Conservation (phyloP, 2,888 invertebrate genomes). For the Cheilosia grossa region DNA sequence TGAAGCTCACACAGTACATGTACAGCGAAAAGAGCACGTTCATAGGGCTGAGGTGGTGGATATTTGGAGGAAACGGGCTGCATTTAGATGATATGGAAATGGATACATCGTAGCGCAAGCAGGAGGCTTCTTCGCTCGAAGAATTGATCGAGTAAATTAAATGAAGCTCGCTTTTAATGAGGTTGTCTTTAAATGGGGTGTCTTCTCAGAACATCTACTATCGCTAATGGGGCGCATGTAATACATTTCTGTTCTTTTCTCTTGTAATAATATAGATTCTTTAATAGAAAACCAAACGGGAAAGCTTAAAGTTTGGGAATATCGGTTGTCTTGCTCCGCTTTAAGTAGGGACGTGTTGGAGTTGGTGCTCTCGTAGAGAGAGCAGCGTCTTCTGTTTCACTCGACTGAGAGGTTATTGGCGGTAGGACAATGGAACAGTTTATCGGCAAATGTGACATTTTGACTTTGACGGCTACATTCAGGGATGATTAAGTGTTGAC, state of each 20-base stretch:
- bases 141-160: constrained; percentile 66
- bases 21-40: constrained; percentile 6
- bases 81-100: constrained; percentile 7
- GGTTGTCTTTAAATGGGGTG: constrained; percentile 49
- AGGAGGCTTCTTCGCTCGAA: constrained; percentile 28
- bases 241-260: not conserved
- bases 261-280: constrained; percentile 2
- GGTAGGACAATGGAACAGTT: constrained; percentile 18
- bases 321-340: constrained; percentile 1
- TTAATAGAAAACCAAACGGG: too few relatives aligned
- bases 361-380: not conserved
- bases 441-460: constrained; percentile 49
- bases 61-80: constrained; percentile 10
- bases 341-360: not conserved
- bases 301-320: too few relatives aligned
- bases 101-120: not conserved
- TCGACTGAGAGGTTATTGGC: constrained; percentile 23
- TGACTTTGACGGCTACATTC: constrained; percentile 45
- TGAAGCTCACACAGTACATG: constrained; percentile 11
- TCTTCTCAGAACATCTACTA: constrained; percentile 18
- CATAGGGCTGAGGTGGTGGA: constrained; percentile 8
- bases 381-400: not conserved
- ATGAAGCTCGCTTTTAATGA: constrained; percentile 52
- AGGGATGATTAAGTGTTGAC: constrained; percentile 6
- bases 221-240: constrained; percentile 36